These are phyloP conservation scores for Mungos mungo DNA, from an alignment of 2,113 vertebrate genomes.

Conservation along the genomic window DNA sequence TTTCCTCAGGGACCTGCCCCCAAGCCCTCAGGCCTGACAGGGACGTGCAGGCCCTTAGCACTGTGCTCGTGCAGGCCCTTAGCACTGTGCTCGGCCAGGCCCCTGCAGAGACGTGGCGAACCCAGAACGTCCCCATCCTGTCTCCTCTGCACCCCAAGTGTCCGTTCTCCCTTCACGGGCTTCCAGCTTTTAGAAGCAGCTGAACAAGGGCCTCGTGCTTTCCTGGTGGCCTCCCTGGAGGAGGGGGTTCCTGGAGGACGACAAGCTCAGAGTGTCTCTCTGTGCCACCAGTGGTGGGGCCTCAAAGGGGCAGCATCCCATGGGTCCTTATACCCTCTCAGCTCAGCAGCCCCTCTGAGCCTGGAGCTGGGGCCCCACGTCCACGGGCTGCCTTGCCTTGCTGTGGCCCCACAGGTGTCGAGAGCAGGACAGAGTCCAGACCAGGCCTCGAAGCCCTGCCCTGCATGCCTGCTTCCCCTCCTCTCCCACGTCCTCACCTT, in stretches of 20 bases:
- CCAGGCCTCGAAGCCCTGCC: rapidly evolving
- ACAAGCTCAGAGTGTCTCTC: neutral
- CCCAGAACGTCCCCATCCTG: too few species aligned
- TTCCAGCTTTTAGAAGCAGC: neutral
- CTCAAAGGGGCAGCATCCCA: rapidly evolving
- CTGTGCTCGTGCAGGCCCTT: neutral
- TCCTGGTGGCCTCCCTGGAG: neutral
- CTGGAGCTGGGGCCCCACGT: neutral
- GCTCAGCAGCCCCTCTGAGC: neutral
- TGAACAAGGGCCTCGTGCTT: neutral
- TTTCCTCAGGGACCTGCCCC: neutral
- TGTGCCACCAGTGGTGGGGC: rapidly evolving
- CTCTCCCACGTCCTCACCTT: neutral
- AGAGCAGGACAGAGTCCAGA: neutral
- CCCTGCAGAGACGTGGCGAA: neutral
- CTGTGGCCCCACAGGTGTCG: neutral
- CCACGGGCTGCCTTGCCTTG: neutral
- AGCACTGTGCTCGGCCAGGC: neutral
- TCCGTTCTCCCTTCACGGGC: neutral
- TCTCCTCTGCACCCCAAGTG: neutral
- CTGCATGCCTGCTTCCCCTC: neutral
- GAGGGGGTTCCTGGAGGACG: neutral
- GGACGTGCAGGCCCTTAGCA: neutral
- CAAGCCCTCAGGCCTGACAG: rapidly evolving
- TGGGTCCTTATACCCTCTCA: too few species aligned